Percentiles rank a stretch among this genome's conserved stretches.
Conservation (phyloP, 2,113 vertebrate genomes). For the Cnemophilus loriae region DNA sequence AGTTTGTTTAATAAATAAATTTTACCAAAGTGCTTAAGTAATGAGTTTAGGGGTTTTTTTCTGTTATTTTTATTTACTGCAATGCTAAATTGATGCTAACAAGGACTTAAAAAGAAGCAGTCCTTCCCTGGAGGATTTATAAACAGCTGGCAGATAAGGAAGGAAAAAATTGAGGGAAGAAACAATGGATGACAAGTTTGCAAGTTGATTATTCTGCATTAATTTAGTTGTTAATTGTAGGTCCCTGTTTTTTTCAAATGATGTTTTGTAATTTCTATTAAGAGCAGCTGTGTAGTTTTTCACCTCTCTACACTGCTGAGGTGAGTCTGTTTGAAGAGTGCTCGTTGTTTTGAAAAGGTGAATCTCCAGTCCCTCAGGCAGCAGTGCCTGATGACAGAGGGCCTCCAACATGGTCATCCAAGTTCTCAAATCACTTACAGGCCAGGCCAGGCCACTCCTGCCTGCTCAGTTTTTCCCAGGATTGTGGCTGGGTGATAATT, state of each 20-base stretch:
- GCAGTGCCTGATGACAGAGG: background rate
- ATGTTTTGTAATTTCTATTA: background rate
- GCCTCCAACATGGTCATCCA: background rate
- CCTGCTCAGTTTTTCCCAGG: background rate
- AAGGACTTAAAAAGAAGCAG: background rate
- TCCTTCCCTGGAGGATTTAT: background rate
- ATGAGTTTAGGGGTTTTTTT: background rate
- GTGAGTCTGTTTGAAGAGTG: background rate
- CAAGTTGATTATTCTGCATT: background rate
- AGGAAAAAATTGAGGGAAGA: background rate
- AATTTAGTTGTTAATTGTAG: background rate
- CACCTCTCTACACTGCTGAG: background rate
- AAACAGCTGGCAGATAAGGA: conserved; percentile 11
- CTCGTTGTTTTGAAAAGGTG: background rate
- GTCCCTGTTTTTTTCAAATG: background rate
- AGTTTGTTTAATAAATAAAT: conserved; percentile 21
- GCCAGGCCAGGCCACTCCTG: background rate
- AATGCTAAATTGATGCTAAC: background rate
- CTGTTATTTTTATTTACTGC: conserved; percentile 1
- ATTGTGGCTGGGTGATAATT: background rate
- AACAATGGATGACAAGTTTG: background rate
- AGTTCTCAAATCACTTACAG: background rate
- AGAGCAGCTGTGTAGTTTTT: background rate
- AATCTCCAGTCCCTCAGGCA: background rate
- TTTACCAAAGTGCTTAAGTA: background rate